Evolutionary conservation across 2,113 vertebrate genomes (phyloP).

Genomic region (Cyanistes caeruleus): DNA sequence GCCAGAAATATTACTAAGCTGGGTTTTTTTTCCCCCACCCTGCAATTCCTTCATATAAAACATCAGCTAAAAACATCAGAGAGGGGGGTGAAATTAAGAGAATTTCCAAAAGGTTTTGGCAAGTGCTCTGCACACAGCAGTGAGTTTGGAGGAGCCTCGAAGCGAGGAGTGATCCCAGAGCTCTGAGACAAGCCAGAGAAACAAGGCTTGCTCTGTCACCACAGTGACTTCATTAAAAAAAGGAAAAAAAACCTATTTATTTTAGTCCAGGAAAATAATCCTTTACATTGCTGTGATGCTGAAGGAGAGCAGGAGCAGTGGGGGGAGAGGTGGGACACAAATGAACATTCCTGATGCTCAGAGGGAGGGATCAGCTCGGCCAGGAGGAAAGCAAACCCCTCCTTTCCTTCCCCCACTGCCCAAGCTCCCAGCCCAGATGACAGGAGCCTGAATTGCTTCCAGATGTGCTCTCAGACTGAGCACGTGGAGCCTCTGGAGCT

Average conservation of each 20-base stretch:
- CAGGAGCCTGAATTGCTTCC: slow-evolving; percentile 71
- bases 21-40: neutral
- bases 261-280: neutral
- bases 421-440: slow-evolving; percentile 42
- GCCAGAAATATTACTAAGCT: neutral
- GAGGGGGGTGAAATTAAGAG: neutral
- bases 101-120: slow-evolving; percentile 29
- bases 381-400: slow-evolving; percentile 43
- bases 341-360: slow-evolving; percentile 19
- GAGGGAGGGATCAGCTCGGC: neutral
- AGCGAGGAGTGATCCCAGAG: neutral
- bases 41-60: neutral
- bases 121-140: neutral
- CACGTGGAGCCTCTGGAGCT: slow-evolving; percentile 25
- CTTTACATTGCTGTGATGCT: neutral
- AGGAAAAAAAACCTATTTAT: neutral
- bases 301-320: neutral
- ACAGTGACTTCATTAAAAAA: neutral
- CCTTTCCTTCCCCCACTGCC: slow-evolving; percentile 32
- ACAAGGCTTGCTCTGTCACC: slow-evolving; percentile 38
- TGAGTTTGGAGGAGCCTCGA: neutral
- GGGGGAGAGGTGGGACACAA: neutral
- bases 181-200: neutral
- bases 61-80: slow-evolving; percentile 49
- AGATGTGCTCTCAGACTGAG: slow-evolving; percentile 61